These are phyloP conservation scores for Phalacrocorax aristotelis DNA, from an alignment of 2,113 vertebrate species.

Conservation along the genomic window DNA sequence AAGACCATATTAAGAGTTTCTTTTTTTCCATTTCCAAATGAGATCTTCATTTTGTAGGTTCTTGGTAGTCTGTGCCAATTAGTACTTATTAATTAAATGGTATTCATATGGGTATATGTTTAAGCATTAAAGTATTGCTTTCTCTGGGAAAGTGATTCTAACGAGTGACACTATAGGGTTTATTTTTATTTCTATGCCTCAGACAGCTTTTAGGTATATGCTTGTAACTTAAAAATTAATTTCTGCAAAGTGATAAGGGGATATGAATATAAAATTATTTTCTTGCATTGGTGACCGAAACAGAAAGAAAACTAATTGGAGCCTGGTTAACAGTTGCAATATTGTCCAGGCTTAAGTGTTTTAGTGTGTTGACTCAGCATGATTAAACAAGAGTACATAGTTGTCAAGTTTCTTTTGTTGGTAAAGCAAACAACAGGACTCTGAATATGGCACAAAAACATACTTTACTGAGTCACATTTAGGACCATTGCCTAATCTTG, in stretches of 20 bases:
- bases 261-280: background rate
- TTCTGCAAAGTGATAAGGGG: background rate
- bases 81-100: background rate
- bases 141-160: background rate
- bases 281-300: background rate
- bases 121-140: background rate
- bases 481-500: background rate
- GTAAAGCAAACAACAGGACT: background rate
- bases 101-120: background rate
- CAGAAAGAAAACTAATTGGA: background rate
- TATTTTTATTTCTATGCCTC: background rate
- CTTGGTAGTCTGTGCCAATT: background rate
- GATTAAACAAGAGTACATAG: background rate
- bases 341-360: background rate
- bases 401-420: slow-evolving; percentile 4
- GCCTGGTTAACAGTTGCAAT: background rate
- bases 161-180: background rate
- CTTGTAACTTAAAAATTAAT: background rate
- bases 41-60: background rate
- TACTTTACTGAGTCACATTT: background rate
- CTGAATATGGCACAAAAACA: background rate
- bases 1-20: no score
- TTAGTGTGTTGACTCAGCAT: background rate
- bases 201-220: background rate
- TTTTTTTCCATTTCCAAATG: background rate